Percentiles rank a stretch among this genome's conserved stretches.
phyloP scores from a whole-genome alignment of 64 coral and sea anemone species.

The Trachythela sp. region DNA sequence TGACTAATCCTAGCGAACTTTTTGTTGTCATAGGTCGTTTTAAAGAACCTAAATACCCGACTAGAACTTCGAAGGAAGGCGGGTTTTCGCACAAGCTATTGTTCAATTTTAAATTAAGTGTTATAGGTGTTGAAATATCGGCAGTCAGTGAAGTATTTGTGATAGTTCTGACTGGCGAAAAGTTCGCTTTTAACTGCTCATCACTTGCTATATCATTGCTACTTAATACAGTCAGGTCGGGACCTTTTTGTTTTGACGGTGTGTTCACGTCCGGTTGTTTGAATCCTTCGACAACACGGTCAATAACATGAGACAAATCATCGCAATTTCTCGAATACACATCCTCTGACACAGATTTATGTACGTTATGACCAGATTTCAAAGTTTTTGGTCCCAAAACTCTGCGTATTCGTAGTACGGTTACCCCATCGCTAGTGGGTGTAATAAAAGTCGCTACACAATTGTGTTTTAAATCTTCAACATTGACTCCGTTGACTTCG shows the following conservation, averaged over 20 bases:
- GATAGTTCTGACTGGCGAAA: conserved; percentile 12
- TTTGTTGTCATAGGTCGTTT: conserved; percentile 44
- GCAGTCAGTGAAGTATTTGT: conserved; percentile 34
- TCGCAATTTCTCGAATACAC: not conserved
- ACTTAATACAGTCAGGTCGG: not conserved
- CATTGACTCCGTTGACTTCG: conserved; percentile 77
- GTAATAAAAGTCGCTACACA: conserved; percentile 86
- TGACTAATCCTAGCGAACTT: conserved; percentile 67
- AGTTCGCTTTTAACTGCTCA: conserved; percentile 69
- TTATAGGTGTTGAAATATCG: conserved; percentile 18
- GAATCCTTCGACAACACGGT: not conserved
- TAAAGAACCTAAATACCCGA: conserved; percentile 94
- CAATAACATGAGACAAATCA: not conserved
- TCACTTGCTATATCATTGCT: conserved; percentile 74
- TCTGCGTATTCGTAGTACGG: conserved; percentile 67
- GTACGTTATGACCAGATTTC: not conserved
- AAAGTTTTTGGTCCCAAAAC: conserved; percentile 2
- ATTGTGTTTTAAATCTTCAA: conserved; percentile 67
- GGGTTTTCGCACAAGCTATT: not conserved
- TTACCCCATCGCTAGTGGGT: conserved; percentile 60
- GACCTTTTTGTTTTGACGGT: not conserved
- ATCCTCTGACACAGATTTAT: conserved; percentile 53
- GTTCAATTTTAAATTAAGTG: not conserved
- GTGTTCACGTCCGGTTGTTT: not conserved
- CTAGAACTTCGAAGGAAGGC: conserved; percentile 46